Conservation (phyloP, 2,888 invertebrate species). For the Sipunculus nudus region DNA sequence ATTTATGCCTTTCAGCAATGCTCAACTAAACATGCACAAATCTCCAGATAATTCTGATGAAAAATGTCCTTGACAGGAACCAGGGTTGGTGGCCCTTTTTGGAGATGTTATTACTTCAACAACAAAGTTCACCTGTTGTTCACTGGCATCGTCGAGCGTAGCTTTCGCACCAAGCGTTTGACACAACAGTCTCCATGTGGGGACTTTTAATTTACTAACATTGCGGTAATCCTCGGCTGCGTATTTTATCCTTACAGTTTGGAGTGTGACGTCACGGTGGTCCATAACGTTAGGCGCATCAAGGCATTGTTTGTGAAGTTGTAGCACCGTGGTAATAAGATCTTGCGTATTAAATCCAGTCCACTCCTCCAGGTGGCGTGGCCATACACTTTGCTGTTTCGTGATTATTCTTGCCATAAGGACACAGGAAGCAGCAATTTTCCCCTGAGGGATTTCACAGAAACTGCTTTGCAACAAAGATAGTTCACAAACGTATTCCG, state of each 20-base stretch:
- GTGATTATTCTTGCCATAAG: conserved; percentile 55
- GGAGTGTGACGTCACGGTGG: conserved; percentile 56
- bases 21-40: too few species aligned
- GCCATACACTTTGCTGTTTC: too few species aligned
- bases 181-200: too few species aligned
- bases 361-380: conserved; percentile 47
- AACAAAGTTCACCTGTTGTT: too few species aligned
- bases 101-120: too few species aligned
- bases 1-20: too few species aligned
- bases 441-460: conserved; percentile 56
- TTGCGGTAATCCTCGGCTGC: conserved; percentile 50
- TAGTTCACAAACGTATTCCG: conserved; percentile 61
- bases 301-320: conserved; percentile 61
- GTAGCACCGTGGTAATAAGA: conserved; percentile 53
- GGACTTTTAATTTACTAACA: too few species aligned
- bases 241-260: conserved; percentile 60
- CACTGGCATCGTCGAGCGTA: too few species aligned
- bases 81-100: too few species aligned
- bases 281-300: conserved; percentile 57
- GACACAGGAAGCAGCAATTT: conserved; percentile 57
- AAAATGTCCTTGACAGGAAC: too few species aligned
- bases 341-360: conserved; percentile 56
- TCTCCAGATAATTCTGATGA: too few species aligned
- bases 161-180: too few species aligned
- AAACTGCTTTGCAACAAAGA: conserved; percentile 59